Evolutionary conservation across 2,888 invertebrate genomes (phyloP).

Genomic region (Invenusta paracnida): DNA sequence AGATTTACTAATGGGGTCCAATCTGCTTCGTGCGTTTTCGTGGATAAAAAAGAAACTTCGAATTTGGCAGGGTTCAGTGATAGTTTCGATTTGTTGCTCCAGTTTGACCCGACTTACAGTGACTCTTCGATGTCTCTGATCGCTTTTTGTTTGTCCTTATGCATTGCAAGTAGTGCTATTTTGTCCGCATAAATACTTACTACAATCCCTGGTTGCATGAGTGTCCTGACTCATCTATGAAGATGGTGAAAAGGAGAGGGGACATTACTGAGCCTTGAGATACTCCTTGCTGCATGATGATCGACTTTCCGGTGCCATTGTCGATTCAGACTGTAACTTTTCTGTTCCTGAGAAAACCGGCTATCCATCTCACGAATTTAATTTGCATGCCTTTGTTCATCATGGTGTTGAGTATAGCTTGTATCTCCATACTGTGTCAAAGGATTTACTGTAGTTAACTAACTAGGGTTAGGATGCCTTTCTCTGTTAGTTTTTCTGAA

Average conservation of each 20-base stretch:
- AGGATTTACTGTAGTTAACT: neutral
- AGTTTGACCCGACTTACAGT: neutral
- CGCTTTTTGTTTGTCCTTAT: neutral
- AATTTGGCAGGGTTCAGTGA: neutral
- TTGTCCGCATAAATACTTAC: neutral
- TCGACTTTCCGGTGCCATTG: neutral
- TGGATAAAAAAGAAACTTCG: neutral
- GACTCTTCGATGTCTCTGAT: neutral
- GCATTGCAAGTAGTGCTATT: neutral
- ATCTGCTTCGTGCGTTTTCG: neutral
- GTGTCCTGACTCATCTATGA: neutral
- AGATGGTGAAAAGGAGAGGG: neutral
- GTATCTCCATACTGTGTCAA: neutral
- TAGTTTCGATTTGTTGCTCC: neutral
- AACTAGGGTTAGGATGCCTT: neutral
- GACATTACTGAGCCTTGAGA: neutral
- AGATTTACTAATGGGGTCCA: neutral
- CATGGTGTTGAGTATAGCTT: neutral
- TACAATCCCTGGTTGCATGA: neutral
- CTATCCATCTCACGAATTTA: neutral
- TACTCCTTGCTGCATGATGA: neutral
- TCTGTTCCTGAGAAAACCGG: neutral
- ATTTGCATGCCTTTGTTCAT: neutral
- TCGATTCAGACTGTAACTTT: neutral
- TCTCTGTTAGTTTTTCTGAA: neutral